Evolutionary conservation across 2,797 vertebrate species (phyloP).

Genomic region (Sebastes nivosus): DNA sequence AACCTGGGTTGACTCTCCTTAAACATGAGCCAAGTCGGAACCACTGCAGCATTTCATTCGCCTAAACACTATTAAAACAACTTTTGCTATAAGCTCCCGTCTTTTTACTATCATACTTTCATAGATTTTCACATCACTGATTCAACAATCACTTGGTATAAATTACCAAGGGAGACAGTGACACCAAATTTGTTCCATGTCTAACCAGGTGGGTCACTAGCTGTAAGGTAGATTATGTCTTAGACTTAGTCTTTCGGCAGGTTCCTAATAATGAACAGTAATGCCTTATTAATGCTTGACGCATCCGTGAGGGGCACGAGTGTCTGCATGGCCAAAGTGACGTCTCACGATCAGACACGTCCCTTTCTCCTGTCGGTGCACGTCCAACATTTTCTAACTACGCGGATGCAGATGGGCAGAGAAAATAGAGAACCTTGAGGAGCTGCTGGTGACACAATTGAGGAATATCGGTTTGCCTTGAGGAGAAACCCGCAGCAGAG

Average conservation of each 20-base stretch:
- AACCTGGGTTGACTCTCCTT: not conserved
- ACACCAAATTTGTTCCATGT: not conserved
- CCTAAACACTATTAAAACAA: not conserved
- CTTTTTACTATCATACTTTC: not conserved
- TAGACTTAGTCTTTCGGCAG: not conserved
- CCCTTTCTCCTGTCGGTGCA: no score
- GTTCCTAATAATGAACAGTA: not conserved
- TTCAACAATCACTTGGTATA: not conserved
- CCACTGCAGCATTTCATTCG: not conserved
- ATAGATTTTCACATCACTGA: not conserved
- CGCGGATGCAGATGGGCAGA: no score
- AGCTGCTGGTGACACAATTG: no score
- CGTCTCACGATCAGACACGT: no score
- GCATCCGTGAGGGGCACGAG: fast-evolving
- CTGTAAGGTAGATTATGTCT: not conserved
- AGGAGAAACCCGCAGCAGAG: no score
- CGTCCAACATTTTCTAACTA: no score
- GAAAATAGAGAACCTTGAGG: no score
- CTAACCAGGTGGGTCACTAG: not conserved
- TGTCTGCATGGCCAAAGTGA: no score
- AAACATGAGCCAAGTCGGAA: not conserved
- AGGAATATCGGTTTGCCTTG: no score
- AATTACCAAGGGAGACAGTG: not conserved
- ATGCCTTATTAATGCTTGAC: no score
- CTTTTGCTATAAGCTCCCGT: not conserved